Evolutionary conservation across 2,113 vertebrate species (phyloP), one percentile per base, ranked within the genome.

Genomic region (Alethe castanea): DNA sequence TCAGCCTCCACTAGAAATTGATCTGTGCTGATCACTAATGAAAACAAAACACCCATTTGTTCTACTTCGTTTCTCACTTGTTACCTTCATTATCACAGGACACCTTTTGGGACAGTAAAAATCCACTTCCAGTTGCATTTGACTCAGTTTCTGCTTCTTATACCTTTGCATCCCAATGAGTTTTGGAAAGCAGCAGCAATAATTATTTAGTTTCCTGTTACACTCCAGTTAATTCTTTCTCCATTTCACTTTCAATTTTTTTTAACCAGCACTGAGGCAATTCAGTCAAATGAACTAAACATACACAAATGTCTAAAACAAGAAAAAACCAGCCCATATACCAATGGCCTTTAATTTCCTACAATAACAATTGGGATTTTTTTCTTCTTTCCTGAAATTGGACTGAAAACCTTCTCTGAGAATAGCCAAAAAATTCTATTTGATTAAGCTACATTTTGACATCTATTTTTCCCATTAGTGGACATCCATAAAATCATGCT

Each of bases 301-400:
- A 76, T 25, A 47, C 14, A 52, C 36, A 85, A 74, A 62, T 54
- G 16, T 62, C 35, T 81, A 87, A 90, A 85, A 9, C 24, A 60
- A 79, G 38, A 85, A 74, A 77, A 65, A 19, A 64, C 33, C 13
- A 76, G 12, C 4, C 29, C 8, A 29, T 44, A 19, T 71, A 42
- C 24, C 24, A 76, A 14, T 8, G 3, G 25, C 8, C 4, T 56
- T 93, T 85, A 50, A 62, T 60, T 80, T 80, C 19, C 48, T 56
- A 17, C 2, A 3, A 48, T 22, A 83, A 59, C 3, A 53, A 44
- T 36, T n/a, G 17, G 8, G 3, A 0, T 5, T 1, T 36, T 85
- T 93, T 65, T 62, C 24, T 44, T 74, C 24, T 80, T 88, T 44
- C 22, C 57, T 76, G 48, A 71, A 81, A 62, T 7, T 53, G 35